Conservation (phyloP, 2,888 invertebrate genomes). For the Tipula helvola region DNA sequence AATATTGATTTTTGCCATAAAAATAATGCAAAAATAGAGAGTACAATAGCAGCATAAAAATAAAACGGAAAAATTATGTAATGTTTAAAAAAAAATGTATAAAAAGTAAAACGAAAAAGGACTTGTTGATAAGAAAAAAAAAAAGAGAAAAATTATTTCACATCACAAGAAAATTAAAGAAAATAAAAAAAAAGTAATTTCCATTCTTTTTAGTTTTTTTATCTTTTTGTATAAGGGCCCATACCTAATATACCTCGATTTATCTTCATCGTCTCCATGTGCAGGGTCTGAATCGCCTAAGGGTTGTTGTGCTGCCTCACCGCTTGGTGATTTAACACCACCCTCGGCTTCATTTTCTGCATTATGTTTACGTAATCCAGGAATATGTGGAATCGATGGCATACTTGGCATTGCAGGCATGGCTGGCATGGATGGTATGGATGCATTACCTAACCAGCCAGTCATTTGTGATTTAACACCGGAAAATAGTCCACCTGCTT, state of each 20-base stretch:
- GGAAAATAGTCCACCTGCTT: slow-evolving; percentile 69
- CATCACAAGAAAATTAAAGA: background rate
- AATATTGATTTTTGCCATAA: background rate
- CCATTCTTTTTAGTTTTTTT: slow-evolving; percentile 5
- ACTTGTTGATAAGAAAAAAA: background rate
- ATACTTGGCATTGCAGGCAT: slow-evolving; percentile 36
- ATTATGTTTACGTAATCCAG: slow-evolving; percentile 59
- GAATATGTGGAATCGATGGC: slow-evolving; percentile 38
- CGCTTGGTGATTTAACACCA: slow-evolving; percentile 18
- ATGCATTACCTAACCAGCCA: slow-evolving; percentile 60
- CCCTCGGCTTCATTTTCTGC: slow-evolving; percentile 33
- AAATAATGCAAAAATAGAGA: background rate
- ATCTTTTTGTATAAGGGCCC: slow-evolving; percentile 34
- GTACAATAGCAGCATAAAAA: background rate
- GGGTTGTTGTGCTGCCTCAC: background rate
- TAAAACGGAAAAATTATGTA: background rate
- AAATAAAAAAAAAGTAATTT: background rate
- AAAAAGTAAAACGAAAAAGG: background rate
- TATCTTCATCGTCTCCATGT: slow-evolving; percentile 69
- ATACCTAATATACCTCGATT: slow-evolving; percentile 72
- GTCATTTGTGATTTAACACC: slow-evolving; percentile 77
- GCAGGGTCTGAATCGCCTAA: background rate
- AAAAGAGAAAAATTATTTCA: background rate
- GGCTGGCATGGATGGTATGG: slow-evolving; percentile 36
- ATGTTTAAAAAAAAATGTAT: background rate